Conservation (phyloP, 1,140 invertebrate species). For the Wasmannia auropunctata region DNA sequence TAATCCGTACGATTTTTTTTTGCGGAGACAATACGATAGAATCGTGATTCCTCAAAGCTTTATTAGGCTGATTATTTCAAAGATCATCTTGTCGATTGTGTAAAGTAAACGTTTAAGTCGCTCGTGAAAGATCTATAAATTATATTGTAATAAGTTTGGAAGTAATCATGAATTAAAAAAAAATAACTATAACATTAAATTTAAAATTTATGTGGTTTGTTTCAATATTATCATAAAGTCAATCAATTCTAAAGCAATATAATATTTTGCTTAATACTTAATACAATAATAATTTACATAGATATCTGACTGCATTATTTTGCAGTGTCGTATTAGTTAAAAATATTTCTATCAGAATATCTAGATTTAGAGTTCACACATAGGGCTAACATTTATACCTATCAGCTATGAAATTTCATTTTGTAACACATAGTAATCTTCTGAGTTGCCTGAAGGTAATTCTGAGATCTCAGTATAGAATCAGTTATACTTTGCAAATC, state of each 20-base stretch:
- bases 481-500: constrained; percentile 38
- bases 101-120: not conserved
- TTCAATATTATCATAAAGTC: not conserved
- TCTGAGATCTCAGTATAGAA: not conserved
- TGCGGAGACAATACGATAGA: not conserved
- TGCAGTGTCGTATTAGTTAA: not conserved
- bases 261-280: no score
- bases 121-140: not conserved
- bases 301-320: not conserved
- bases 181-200: not conserved
- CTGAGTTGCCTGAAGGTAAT: constrained; percentile 28
- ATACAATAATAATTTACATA: not conserved
- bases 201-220: not conserved
- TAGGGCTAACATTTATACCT: not conserved
- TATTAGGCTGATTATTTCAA: not conserved
- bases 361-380: not conserved
- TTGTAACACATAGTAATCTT: constrained; percentile 24
- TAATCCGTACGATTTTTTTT: constrained; percentile 25
- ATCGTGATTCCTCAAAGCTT: not conserved
- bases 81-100: not conserved
- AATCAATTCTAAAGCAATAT: not conserved
- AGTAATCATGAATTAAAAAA: not conserved
- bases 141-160: not conserved
- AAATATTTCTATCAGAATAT: not conserved
- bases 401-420: constrained; percentile 24